Evolutionary conservation across 2,113 vertebrate species (phyloP), one percentile per base, ranked within the genome.

Genomic region (Cavia porcellus): DNA sequence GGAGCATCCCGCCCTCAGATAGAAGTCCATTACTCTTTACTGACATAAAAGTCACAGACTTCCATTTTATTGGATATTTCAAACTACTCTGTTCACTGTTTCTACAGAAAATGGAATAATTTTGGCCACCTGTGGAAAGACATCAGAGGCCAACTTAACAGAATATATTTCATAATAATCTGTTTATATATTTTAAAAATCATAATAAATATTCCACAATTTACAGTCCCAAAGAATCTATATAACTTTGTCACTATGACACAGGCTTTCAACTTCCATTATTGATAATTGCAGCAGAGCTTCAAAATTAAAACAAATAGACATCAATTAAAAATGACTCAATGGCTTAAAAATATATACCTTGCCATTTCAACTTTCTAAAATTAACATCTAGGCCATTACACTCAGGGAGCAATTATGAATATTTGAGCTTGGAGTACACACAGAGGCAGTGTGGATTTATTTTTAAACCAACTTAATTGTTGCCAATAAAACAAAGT

Each of bases 371-470:
- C 86, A 64, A 50, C 85, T 97, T 93, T 97, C 97, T 98, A 96
- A 98, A 98, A 98, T 98, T 97, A 98, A 8, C 79, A 97, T 97
- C 95, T 90, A 97, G 97, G 50, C 86, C 96, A 89, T 98, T 97
- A 89, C 83, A 92, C 90, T 38, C 66, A 6, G 94, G 96, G 90
- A 98, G 61, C 0, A 80, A 96, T 98, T 98, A 97, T 70, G 90
- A 72, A 75, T 90, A 25, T 98, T 91, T 94, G 86, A 92, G 62
- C 92, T n/a, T 66, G 42, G 97, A 95, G n/a, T 45, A 2, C 35
- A 32, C 22, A 74, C 47, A 93, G 94, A 96, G 81, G 92, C 35
- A 84, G n/a, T 13, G 42, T 35, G 57, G 97, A 97, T 97, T 97
- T 98, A 97, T 95, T 98, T 98, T 97, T 66, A 97, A 94, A 97